Conservation (phyloP, 1,140 invertebrate species). For the Olivierus martensii region DNA sequence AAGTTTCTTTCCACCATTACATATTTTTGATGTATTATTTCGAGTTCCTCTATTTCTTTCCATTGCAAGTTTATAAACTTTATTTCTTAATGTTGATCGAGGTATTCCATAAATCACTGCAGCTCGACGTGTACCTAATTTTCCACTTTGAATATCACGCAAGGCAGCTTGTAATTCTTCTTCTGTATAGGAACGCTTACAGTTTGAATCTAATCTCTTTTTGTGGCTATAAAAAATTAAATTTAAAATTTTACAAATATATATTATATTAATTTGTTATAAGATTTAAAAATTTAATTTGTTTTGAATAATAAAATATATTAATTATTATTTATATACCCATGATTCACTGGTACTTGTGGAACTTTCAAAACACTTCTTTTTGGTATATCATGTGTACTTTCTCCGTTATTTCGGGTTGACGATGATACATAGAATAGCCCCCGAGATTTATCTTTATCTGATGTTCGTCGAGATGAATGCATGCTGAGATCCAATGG, state of each 20-base stretch:
- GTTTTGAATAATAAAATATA: neutral
- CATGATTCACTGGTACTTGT: slow-evolving; percentile 24
- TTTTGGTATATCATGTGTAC: slow-evolving; percentile 15
- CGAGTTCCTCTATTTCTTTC: slow-evolving; percentile 30
- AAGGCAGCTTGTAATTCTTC: slow-evolving; percentile 79
- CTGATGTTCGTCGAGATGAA: slow-evolving; percentile 35
- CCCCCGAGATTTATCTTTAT: slow-evolving; percentile 42
- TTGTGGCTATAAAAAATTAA: slow-evolving; percentile 12
- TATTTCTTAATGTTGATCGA: slow-evolving; percentile 84
- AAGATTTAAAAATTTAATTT: neutral
- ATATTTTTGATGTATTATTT: slow-evolving; percentile 13
- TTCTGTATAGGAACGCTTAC: slow-evolving; percentile 64
- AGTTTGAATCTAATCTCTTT: slow-evolving; percentile 14
- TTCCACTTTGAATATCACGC: slow-evolving; percentile 79
- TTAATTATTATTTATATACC: slow-evolving; percentile 19
- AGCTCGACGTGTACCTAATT: slow-evolving; percentile 76
- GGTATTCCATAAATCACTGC: slow-evolving; percentile 92
- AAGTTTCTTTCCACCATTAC: neutral
- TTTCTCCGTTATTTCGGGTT: slow-evolving; percentile 3
- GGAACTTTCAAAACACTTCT: slow-evolving; percentile 28
- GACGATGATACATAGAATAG: slow-evolving; percentile 31
- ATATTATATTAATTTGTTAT: neutral
- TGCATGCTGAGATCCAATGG: slow-evolving; percentile 26
- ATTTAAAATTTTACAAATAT: neutral
- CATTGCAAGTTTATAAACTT: slow-evolving; percentile 70